Evolutionary conservation across 1,140 invertebrate species (phyloP).

Genomic region (Calephelis nemesis): DNA sequence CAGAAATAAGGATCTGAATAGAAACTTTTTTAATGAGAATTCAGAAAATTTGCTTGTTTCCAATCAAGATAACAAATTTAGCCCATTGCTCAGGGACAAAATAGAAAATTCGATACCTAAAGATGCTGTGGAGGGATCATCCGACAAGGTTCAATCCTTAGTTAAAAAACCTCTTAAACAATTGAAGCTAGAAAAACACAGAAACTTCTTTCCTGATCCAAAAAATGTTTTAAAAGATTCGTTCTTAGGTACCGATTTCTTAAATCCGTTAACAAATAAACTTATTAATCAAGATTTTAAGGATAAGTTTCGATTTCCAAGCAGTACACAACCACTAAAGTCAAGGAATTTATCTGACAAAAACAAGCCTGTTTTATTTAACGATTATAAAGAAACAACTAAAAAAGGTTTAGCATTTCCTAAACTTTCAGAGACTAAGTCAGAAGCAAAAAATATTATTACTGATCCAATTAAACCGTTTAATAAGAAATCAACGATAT

Average conservation of each 20-base stretch:
- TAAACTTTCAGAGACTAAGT: background rate
- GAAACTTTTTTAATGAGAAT: background rate
- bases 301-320: conserved; percentile 7
- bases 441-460: background rate
- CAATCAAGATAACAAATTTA: background rate
- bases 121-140: background rate
- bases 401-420: background rate
- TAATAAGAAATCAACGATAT: background rate
- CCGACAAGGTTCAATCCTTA: background rate
- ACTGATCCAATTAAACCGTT: background rate
- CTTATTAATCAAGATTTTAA: background rate
- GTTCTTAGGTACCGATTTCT: background rate
- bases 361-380: background rate
- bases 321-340: background rate
- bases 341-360: background rate
- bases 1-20: background rate
- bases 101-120: background rate
- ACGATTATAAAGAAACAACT: background rate
- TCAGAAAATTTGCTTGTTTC: background rate
- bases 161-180: background rate
- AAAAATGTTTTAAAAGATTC: background rate
- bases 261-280: background rate
- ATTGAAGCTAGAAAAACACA: background rate
- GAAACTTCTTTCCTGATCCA: background rate
- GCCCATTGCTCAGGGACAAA: background rate